These are phyloP conservation scores for Marcusenius ussheri DNA, from an alignment of 2,113 vertebrate genomes.

Conservation along the genomic window DNA sequence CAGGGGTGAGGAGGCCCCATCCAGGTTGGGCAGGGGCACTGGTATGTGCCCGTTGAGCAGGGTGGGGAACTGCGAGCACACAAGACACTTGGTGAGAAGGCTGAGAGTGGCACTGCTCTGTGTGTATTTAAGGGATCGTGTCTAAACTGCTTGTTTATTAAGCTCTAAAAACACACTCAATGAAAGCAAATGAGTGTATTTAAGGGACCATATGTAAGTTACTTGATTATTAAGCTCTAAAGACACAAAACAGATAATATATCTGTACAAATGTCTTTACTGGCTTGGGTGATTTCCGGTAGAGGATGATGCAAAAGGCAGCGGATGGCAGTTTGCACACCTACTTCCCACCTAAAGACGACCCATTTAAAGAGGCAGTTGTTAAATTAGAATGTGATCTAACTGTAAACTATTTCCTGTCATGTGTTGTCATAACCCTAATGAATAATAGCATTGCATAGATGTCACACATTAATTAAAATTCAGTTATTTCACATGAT, in stretches of 20 bases:
- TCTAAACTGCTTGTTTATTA: not conserved
- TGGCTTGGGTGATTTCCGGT: not conserved
- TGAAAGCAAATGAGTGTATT: not conserved
- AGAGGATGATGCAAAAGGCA: not conserved
- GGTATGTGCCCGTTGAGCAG: slow-evolving; percentile 82
- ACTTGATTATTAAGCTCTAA: not conserved
- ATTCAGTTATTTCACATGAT: not conserved
- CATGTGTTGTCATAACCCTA: not conserved
- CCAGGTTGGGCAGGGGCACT: slow-evolving; percentile 71
- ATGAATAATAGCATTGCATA: not conserved
- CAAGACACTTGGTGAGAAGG: not conserved
- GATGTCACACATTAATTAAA: not conserved
- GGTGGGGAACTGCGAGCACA: slow-evolving; percentile 74
- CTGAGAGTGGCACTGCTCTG: not conserved
- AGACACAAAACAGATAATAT: not conserved
- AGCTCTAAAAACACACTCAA: not conserved
- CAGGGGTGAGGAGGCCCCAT: slow-evolving; percentile 71
- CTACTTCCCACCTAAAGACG: not conserved
- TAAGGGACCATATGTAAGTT: not conserved
- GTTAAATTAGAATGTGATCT: not conserved
- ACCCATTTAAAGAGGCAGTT: not conserved
- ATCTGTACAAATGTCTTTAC: not conserved
- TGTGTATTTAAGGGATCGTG: not conserved
- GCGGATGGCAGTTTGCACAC: not conserved
- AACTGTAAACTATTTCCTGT: not conserved